phyloP scores from a whole-genome alignment of 1,140 invertebrate species.

The Teleogryllus occipitalis region DNA sequence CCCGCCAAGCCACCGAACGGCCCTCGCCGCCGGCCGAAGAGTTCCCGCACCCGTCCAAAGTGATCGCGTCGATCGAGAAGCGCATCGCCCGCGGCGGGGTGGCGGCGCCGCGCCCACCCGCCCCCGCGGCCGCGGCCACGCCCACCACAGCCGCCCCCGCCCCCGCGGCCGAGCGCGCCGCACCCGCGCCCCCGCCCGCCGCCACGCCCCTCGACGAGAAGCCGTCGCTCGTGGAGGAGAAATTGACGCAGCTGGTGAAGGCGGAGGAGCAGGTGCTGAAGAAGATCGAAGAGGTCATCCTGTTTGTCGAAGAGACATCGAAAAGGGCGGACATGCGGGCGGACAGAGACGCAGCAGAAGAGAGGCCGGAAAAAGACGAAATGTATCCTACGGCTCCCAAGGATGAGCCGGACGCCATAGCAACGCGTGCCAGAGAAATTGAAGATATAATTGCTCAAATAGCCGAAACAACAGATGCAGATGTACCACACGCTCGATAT shows the following conservation, averaged over 20 bases:
- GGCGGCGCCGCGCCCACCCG: background rate
- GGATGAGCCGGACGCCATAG: background rate
- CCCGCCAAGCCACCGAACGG: too few relatives aligned
- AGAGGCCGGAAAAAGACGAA: background rate
- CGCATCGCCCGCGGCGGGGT: conserved; percentile 22
- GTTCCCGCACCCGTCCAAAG: conserved; percentile 27
- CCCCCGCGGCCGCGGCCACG: too few relatives aligned
- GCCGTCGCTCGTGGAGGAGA: conserved; percentile 19
- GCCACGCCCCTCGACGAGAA: background rate
- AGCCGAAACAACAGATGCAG: background rate
- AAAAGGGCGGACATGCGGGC: background rate
- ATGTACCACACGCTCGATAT: background rate
- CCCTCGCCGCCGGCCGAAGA: background rate
- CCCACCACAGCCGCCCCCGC: background rate
- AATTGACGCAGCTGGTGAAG: conserved; percentile 26
- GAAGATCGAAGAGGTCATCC: conserved; percentile 16
- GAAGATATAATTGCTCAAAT: background rate
- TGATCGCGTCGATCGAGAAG: conserved; percentile 29
- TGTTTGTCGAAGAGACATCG: conserved; percentile 23
- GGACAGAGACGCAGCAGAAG: background rate
- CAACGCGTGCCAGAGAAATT: background rate
- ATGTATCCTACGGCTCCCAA: background rate
- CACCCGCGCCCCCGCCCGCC: background rate
- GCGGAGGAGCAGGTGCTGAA: conserved; percentile 19
- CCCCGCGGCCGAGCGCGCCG: background rate